These are phyloP conservation scores for Amiota communis DNA, from an alignment of 2,888 invertebrate genomes.

Conservation along the genomic window DNA sequence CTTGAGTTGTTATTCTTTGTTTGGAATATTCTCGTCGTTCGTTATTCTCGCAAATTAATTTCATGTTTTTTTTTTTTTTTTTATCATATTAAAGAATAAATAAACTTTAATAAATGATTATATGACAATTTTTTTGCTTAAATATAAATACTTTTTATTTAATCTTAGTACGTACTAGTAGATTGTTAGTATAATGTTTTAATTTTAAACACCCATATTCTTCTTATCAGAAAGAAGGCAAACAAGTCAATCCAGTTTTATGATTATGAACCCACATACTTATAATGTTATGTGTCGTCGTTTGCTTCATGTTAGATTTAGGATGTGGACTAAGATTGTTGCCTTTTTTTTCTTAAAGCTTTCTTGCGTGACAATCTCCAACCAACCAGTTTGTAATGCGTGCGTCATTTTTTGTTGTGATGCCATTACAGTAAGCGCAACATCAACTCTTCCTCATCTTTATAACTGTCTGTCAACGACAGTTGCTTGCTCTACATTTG, in stretches of 20 bases:
- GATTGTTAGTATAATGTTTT: neutral
- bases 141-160: no score
- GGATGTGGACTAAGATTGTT: neutral
- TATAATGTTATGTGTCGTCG: neutral
- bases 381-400: neutral
- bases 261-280: neutral
- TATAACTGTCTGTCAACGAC: neutral
- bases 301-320: neutral
- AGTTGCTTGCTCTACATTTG: neutral
- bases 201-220: neutral
- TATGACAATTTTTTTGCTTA: no score
- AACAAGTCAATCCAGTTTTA: neutral
- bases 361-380: neutral
- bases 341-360: neutral
- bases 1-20: no score
- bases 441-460: neutral
- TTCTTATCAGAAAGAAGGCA: slow-evolving; percentile 10
- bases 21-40: no score
- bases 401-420: neutral
- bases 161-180: no score
- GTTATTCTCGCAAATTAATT: no score
- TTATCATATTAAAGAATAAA: no score
- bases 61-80: no score
- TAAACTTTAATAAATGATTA: no score
- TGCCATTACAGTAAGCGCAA: neutral